Conservation (phyloP, 2,797 vertebrate genomes). For the Danio aesculapii region DNA sequence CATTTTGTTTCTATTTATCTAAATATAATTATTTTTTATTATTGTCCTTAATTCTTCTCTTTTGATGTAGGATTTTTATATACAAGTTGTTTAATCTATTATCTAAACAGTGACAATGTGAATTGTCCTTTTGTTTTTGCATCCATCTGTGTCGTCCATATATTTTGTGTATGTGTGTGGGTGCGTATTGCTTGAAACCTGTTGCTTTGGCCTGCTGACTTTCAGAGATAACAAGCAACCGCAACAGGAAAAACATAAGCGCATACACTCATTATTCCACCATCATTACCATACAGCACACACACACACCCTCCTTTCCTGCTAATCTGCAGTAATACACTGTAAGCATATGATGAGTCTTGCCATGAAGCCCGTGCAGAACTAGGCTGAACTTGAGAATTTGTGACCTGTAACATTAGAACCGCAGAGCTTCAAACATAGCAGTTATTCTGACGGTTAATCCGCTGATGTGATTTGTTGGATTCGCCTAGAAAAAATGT, state of each 20-base stretch:
- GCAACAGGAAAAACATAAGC: constrained; percentile 51
- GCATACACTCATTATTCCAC: constrained; percentile 61
- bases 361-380: constrained; percentile 17
- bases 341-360: neutral
- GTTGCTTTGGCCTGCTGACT: constrained; percentile 45
- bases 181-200: constrained; percentile 43
- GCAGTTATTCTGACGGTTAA: constrained; percentile 36
- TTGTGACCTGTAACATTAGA: constrained; percentile 45
- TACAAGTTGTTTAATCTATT: neutral
- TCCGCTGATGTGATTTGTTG: constrained; percentile 49
- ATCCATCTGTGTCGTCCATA: neutral
- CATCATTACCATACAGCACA: constrained; percentile 38
- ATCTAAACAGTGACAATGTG: neutral
- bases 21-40: too few relatives aligned
- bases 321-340: constrained; percentile 33
- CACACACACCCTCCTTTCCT: constrained; percentile 1
- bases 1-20: too few relatives aligned
- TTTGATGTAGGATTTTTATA: neutral
- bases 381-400: constrained; percentile 32
- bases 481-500: constrained; percentile 35
- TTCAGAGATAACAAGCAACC: constrained; percentile 64
- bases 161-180: constrained; percentile 59
- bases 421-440: constrained; percentile 33
- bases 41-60: neutral
- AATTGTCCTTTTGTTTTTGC: constrained; percentile 1